phyloP scores from a whole-genome alignment of 1,140 invertebrate species.

The Vollenhovia emeryi region DNA sequence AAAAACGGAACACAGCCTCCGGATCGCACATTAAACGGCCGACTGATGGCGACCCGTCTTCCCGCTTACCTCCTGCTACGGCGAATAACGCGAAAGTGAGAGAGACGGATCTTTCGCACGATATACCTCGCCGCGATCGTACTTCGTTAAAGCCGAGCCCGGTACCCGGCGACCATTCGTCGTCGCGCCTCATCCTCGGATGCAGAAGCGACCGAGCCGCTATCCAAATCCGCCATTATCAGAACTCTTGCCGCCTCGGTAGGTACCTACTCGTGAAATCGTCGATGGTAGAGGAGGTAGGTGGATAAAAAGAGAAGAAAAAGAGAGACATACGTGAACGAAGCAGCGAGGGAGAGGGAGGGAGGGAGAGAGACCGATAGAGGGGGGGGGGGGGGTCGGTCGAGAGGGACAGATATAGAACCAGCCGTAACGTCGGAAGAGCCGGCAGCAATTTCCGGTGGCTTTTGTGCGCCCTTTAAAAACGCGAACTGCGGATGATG shows the following conservation, averaged over 20 bases:
- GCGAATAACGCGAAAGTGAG: conserved; percentile 21
- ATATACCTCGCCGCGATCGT: conserved; percentile 36
- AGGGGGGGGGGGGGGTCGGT: conserved; percentile 4
- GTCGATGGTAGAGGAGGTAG: conserved; percentile 51
- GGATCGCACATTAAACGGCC: conserved; percentile 26
- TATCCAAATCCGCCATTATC: conserved; percentile 80
- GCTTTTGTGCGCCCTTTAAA: conserved; percentile 78
- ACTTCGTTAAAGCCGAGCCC: conserved; percentile 69
- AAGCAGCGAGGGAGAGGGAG: background rate
- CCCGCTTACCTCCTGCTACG: conserved; percentile 20
- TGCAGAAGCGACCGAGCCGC: conserved; percentile 49
- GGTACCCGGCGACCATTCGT: conserved; percentile 49
- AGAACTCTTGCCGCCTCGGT: conserved; percentile 72
- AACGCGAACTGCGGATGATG: conserved; percentile 72
- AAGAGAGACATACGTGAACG: conserved; percentile 20
- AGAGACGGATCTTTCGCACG: conserved; percentile 50
- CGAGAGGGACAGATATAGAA: conserved; percentile 68
- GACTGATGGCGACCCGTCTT: background rate
- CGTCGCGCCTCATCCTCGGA: conserved; percentile 45
- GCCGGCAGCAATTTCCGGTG: conserved; percentile 79
- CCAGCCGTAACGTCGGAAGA: conserved; percentile 75
- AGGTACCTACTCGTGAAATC: conserved; percentile 71
- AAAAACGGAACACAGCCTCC: conserved; percentile 23
- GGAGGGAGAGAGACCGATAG: background rate
- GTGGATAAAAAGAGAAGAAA: background rate